phyloP scores from a whole-genome alignment of 2,113 vertebrate genomes.

The Grammomys dolichurus region DNA sequence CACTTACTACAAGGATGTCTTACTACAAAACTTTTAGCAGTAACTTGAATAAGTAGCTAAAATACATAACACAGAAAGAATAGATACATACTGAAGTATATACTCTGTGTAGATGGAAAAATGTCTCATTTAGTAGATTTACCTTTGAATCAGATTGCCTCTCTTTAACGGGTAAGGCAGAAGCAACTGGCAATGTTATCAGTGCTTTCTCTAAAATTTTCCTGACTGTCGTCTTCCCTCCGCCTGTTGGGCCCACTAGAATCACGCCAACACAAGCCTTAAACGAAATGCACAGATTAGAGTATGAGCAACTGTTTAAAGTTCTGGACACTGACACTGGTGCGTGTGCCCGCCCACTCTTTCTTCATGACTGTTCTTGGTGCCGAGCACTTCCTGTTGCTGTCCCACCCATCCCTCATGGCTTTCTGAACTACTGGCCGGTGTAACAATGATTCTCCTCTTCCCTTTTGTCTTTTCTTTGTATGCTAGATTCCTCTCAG shows the following conservation, averaged over 20 bases:
- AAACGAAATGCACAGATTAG: constrained; percentile 53
- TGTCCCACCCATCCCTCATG: background rate
- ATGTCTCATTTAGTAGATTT: constrained; percentile 31
- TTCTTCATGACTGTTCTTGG: background rate
- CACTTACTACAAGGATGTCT: background rate
- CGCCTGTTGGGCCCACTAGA: constrained; percentile 83
- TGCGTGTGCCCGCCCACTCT: background rate
- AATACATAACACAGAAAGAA: background rate
- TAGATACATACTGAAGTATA: background rate
- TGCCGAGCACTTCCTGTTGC: background rate
- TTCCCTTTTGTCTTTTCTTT: background rate
- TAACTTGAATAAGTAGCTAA: constrained; percentile 3
- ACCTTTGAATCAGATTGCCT: background rate
- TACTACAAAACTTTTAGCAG: constrained; percentile 16
- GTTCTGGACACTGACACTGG: background rate
- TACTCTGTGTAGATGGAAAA: background rate
- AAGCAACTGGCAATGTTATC: constrained; percentile 61
- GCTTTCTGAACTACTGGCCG: background rate
- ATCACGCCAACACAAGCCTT: constrained; percentile 83
- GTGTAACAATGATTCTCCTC: background rate
- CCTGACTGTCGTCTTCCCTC: constrained; percentile 85
- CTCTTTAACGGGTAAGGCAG: background rate
- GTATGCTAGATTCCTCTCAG: background rate
- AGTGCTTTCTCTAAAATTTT: constrained; percentile 84
- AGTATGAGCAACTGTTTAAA: background rate